phyloP scores from a whole-genome alignment of 2,888 invertebrate genomes.

The Agonopterix arenella region DNA sequence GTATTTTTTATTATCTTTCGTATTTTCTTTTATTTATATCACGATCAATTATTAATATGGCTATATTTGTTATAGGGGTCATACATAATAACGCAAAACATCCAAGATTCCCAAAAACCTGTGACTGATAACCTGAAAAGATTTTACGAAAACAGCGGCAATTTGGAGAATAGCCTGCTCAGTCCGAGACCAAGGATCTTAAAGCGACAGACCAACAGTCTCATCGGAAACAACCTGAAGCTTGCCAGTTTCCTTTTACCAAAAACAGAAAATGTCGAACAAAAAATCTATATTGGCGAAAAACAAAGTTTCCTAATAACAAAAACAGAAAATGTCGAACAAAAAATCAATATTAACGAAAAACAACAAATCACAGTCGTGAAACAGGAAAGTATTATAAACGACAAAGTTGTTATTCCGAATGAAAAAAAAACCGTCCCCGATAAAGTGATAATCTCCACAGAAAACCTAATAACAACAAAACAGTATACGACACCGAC shows the following conservation, averaged over 20 bases:
- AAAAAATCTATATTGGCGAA: slow-evolving; percentile 2
- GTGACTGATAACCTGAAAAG: slow-evolving; percentile 63
- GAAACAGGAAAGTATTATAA: not conserved
- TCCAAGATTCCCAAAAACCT: slow-evolving; percentile 40
- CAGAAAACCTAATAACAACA: not conserved
- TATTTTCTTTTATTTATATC: slow-evolving; percentile 8
- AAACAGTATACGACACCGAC: slow-evolving; percentile 7
- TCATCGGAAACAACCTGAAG: slow-evolving; percentile 58
- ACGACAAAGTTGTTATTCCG: not conserved
- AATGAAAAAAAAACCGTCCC: too few species aligned
- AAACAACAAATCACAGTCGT: slow-evolving; percentile 12
- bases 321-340: slow-evolving; percentile 35
- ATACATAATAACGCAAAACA: slow-evolving; percentile 46
- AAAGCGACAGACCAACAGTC: slow-evolving; percentile 40
- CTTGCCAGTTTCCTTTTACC: slow-evolving; percentile 59
- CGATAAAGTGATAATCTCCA: too few species aligned
- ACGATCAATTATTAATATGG: slow-evolving; percentile 7
- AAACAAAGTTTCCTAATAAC: slow-evolving; percentile 48
- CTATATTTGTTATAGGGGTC: slow-evolving; percentile 41
- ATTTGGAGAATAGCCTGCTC: slow-evolving; percentile 50
- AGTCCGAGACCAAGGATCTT: slow-evolving; percentile 37
- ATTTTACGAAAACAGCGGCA: slow-evolving; percentile 70
- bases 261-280: slow-evolving; percentile 35
- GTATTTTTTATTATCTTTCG: slow-evolving; percentile 30
- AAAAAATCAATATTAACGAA: slow-evolving; percentile 4